phyloP scores from a whole-genome alignment of 2,888 invertebrate genomes.

The Nowickia ferox region DNA sequence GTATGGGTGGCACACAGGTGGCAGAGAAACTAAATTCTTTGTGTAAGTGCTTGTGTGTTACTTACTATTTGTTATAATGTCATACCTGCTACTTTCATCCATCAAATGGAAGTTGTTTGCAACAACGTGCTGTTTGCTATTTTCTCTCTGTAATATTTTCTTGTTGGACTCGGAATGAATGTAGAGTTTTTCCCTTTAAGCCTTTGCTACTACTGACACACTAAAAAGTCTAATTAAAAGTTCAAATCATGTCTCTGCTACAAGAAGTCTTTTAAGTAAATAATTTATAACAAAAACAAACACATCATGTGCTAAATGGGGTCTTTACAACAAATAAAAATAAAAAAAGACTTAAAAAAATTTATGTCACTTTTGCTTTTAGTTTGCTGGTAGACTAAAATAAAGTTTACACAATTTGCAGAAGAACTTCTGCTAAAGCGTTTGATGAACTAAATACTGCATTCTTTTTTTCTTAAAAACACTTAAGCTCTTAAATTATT shows the following conservation, averaged over 20 bases:
- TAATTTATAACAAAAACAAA: constrained; percentile 33
- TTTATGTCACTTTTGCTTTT: constrained; percentile 34
- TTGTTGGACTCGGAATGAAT: constrained; percentile 38
- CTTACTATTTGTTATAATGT: constrained; percentile 29
- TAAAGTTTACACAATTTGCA: too few species aligned
- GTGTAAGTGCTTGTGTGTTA: neutral
- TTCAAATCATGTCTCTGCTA: constrained; percentile 70
- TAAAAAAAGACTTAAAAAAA: constrained; percentile 33
- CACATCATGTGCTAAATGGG: constrained; percentile 28
- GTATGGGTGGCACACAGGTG: constrained; percentile 6
- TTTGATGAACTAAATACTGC: too few species aligned
- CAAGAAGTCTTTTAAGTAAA: constrained; percentile 49
- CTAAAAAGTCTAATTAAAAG: constrained; percentile 79
- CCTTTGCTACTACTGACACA: constrained; percentile 77
- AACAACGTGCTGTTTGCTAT: constrained; percentile 45
- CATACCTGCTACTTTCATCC: constrained; percentile 76
- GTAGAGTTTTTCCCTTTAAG: constrained; percentile 17
- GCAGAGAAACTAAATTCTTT: constrained; percentile 5
- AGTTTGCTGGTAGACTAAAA: neutral
- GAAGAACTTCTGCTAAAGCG: too few species aligned
- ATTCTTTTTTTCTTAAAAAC: too few species aligned
- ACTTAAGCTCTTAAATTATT: too few species aligned
- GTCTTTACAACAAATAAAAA: constrained; percentile 20
- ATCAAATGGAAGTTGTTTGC: constrained; percentile 61
- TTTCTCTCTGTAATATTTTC: too few species aligned